Conservation (phyloP, 2,113 vertebrate species). For the Lanius ludovicianus region DNA sequence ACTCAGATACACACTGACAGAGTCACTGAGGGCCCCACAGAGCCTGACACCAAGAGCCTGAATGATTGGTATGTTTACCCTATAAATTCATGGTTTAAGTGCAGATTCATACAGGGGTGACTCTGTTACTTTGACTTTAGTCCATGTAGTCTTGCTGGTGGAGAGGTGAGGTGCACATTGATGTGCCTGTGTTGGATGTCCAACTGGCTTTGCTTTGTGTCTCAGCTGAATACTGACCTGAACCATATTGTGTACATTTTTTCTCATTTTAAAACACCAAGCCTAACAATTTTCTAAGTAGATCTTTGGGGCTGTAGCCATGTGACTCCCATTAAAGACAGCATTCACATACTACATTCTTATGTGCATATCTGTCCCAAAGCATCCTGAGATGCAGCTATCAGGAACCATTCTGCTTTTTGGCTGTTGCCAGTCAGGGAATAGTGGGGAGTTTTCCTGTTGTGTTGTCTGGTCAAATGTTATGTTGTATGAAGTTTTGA, state of each 20-base stretch:
- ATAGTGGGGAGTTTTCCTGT: background rate
- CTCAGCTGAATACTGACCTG: background rate
- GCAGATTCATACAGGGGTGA: background rate
- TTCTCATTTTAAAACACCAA: background rate
- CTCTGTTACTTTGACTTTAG: background rate
- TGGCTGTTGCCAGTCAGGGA: background rate
- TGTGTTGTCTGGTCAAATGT: background rate
- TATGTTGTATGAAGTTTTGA: background rate
- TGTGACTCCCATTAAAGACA: background rate
- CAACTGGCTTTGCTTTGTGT: background rate
- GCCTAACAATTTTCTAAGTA: background rate
- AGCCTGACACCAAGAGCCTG: background rate
- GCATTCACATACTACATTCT: background rate
- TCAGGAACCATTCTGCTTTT: background rate
- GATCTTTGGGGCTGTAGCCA: background rate
- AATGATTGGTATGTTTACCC: background rate
- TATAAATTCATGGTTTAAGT: background rate
- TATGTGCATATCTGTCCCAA: accelerated
- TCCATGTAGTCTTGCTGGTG: background rate
- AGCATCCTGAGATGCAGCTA: background rate
- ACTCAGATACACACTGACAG: background rate
- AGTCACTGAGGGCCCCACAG: background rate
- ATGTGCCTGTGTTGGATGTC: background rate
- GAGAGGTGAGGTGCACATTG: background rate
- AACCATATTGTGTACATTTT: background rate